These are phyloP conservation scores for Rhinichthys klamathensis DNA, from an alignment of 2,113 vertebrate genomes.

Conservation along the genomic window DNA sequence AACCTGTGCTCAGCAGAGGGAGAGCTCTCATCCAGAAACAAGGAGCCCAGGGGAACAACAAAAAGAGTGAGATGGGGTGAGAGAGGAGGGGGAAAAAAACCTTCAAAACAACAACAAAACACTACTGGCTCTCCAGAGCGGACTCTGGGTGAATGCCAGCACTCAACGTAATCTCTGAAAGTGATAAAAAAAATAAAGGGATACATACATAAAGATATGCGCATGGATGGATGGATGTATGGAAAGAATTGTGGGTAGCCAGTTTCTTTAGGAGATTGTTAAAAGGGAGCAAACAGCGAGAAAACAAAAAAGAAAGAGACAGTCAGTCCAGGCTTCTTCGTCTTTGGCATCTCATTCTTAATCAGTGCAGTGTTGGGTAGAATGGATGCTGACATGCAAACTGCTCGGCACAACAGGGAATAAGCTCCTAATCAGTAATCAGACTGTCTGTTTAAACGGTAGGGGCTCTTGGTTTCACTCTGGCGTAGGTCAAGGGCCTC, in stretches of 20 bases:
- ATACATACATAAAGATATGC: too few relatives aligned
- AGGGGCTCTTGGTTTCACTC: constrained; percentile 69
- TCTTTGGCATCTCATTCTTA: constrained; percentile 74
- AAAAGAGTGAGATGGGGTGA: constrained; percentile 56
- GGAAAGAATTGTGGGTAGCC: neutral
- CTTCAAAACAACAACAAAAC: constrained; percentile 80
- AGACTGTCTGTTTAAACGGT: constrained; percentile 72
- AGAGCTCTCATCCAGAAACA: constrained; percentile 81
- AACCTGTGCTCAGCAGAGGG: constrained; percentile 78
- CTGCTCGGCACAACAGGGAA: constrained; percentile 73
- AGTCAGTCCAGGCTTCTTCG: constrained; percentile 70
- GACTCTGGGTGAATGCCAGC: constrained; percentile 75
- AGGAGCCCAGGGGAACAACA: constrained; percentile 77
- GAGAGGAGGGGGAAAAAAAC: constrained; percentile 44
- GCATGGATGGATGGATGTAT: neutral
- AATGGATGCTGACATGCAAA: constrained; percentile 73
- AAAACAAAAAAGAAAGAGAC: constrained; percentile 2
- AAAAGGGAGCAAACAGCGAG: neutral
- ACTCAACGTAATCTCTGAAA: constrained; percentile 73
- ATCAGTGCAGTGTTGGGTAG: constrained; percentile 70
- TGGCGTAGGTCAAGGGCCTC: constrained; percentile 78
- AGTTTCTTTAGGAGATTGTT: neutral
- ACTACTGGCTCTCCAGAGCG: constrained; percentile 67
- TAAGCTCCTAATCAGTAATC: constrained; percentile 82
- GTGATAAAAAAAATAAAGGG: neutral